These are phyloP conservation scores for Tychaedon coryphoeus DNA, from an alignment of 2,113 vertebrate genomes.

Conservation along the genomic window DNA sequence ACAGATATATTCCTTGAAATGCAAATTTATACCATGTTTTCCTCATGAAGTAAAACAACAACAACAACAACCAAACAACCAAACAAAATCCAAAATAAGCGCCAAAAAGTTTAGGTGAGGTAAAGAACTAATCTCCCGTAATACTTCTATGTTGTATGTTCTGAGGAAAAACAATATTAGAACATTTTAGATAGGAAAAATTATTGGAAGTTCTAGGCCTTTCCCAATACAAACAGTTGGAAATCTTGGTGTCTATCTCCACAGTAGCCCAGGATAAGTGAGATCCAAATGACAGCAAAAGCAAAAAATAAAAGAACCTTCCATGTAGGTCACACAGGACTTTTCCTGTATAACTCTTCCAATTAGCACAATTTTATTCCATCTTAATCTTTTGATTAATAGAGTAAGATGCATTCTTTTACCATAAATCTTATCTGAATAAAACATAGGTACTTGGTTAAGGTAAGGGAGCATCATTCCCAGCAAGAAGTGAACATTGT, in stretches of 20 bases:
- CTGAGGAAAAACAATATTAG: background rate
- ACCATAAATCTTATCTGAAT: background rate
- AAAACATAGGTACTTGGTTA: background rate
- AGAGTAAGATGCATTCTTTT: background rate
- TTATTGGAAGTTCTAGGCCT: background rate
- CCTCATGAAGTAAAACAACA: background rate
- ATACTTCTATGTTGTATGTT: background rate
- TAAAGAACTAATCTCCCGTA: background rate
- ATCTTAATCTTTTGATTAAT: background rate
- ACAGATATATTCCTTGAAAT: background rate
- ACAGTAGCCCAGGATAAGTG: background rate
- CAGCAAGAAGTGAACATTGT: background rate
- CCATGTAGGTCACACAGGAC: background rate
- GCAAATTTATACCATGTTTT: background rate
- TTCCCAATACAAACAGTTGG: background rate
- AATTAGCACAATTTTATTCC: background rate
- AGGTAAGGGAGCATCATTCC: background rate
- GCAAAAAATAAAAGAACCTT: background rate
- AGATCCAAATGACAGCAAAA: background rate
- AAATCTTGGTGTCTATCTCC: background rate
- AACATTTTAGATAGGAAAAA: background rate
- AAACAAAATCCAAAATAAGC: background rate
- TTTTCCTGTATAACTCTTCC: background rate
- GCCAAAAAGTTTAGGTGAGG: background rate
- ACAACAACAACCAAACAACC: background rate